phyloP scores from a whole-genome alignment of 1,140 invertebrate genomes.

The Antheraea mylitta region DNA sequence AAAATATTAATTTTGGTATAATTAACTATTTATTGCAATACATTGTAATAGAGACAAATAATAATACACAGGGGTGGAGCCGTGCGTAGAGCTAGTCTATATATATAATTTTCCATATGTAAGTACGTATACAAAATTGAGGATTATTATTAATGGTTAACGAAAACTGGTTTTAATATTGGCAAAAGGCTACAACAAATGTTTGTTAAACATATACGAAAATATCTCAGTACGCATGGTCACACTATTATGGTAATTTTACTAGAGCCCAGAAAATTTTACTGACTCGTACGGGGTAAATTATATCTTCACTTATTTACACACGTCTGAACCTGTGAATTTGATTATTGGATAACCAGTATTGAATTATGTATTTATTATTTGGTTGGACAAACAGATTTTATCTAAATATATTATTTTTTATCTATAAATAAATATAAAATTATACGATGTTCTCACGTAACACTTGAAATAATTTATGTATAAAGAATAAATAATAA shows the following conservation, averaged over 20 bases:
- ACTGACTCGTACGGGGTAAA: background rate
- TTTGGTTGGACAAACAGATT: background rate
- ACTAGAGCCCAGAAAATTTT: constrained; percentile 6
- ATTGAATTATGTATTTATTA: constrained; percentile 10
- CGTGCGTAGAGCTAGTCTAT: too few species aligned
- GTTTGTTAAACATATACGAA: background rate
- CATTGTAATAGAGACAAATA: too few species aligned
- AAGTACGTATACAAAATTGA: background rate
- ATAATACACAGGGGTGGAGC: too few species aligned
- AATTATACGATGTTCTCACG: background rate
- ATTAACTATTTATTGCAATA: too few species aligned
- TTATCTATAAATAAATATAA: background rate
- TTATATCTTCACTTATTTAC: background rate
- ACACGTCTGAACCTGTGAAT: constrained; percentile 1
- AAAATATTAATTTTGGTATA: too few species aligned
- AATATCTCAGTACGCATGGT: background rate
- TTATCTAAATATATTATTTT: background rate
- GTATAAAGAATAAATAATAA: too few species aligned
- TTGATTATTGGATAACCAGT: constrained; percentile 6
- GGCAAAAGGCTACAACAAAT: too few species aligned
- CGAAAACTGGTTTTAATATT: too few species aligned
- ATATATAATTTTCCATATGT: too few species aligned
- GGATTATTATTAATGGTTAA: background rate
- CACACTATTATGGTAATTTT: constrained; percentile 7
- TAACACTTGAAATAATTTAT: constrained; percentile 2